Conservation (phyloP, 2,797 vertebrate genomes). For the Thaleichthys pacificus region DNA sequence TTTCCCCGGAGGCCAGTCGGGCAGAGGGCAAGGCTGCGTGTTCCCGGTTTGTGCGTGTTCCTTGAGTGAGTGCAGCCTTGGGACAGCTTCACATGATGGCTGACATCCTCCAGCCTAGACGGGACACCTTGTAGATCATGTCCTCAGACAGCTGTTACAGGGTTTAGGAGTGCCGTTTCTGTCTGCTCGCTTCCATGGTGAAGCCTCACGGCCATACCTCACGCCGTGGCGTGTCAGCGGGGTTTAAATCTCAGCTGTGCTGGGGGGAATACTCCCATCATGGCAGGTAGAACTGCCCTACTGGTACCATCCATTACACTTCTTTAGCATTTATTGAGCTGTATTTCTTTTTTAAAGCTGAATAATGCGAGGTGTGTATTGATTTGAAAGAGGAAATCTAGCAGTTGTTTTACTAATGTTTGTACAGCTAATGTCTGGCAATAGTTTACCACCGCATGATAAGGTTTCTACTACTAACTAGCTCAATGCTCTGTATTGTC, state of each 20-base stretch:
- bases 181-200: neutral
- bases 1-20: constrained; percentile 1
- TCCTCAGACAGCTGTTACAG: neutral
- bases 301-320: neutral
- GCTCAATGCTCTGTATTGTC: neutral
- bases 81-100: neutral
- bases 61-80: neutral
- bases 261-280: neutral
- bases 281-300: no score
- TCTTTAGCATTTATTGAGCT: neutral
- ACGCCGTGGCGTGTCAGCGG: constrained; percentile 1
- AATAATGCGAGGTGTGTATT: neutral
- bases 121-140: neutral
- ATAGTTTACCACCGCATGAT: neutral
- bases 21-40: neutral
- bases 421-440: neutral
- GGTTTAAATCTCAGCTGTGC: constrained; percentile 20
- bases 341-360: neutral
- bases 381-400: neutral
- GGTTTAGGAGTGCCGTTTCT: neutral
- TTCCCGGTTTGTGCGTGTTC: neutral
- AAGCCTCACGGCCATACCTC: neutral
- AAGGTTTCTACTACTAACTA: constrained; percentile 2
- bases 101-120: neutral
- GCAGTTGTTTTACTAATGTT: neutral